Conservation (phyloP, 2,797 vertebrate genomes). For the Cuculus canorus region DNA sequence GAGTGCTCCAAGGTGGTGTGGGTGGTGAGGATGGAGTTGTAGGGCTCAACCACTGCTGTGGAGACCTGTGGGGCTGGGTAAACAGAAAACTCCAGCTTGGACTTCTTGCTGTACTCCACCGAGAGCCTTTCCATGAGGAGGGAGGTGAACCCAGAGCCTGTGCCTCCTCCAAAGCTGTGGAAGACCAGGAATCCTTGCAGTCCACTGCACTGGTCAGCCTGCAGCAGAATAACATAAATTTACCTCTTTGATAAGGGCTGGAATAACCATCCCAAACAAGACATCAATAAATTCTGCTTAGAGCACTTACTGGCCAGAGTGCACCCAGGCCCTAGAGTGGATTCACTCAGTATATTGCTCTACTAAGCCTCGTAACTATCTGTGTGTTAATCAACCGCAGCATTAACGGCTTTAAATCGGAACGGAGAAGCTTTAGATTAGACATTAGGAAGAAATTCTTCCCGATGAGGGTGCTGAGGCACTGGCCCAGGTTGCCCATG, state of each 20-base stretch:
- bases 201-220: conserved; percentile 58
- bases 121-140: conserved; percentile 53
- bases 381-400: fast-evolving
- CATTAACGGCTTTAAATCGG: no score
- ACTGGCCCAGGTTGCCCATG: no score
- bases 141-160: conserved; percentile 35
- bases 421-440: no score
- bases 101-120: conserved; percentile 64
- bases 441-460: no score
- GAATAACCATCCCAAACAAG: neutral
- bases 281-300: neutral
- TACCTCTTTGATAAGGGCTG: neutral
- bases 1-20: conserved; percentile 72
- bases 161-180: conserved; percentile 44
- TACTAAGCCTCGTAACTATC: fast-evolving
- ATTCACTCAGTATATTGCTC: neutral
- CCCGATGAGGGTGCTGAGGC: no score
- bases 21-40: conserved; percentile 76
- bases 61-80: conserved; percentile 74
- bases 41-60: conserved; percentile 77
- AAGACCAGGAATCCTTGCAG: conserved; percentile 54
- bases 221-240: neutral
- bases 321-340: neutral
- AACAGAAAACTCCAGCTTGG: conserved; percentile 76
- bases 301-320: neutral